phyloP scores from a whole-genome alignment of 1,140 invertebrate species.

The Drosophila sp. region DNA sequence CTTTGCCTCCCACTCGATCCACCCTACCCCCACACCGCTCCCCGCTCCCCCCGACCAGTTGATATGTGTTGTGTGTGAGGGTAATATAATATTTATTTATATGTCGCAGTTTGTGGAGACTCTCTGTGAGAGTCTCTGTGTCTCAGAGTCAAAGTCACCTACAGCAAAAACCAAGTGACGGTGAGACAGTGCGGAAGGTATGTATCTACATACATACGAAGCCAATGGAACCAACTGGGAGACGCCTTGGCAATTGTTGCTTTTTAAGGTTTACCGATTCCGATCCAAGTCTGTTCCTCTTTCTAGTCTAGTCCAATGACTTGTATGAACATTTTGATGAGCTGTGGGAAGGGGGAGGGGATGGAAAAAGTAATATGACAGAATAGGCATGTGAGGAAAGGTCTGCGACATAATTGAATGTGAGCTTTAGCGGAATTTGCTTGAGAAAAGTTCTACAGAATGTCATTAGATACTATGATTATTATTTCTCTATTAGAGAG shows the following conservation, averaged over 20 bases:
- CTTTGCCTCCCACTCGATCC: not conserved
- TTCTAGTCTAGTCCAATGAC: constrained; percentile 47
- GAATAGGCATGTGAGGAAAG: constrained; percentile 14
- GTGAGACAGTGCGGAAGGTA: not conserved
- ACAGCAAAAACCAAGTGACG: constrained; percentile 22
- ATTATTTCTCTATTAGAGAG: no score
- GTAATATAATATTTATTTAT: constrained; percentile 80
- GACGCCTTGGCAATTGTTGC: constrained; percentile 53
- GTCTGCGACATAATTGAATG: constrained; percentile 30
- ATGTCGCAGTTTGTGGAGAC: constrained; percentile 48
- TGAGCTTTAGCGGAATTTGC: not conserved
- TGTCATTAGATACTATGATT: no score
- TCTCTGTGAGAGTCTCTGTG: not conserved
- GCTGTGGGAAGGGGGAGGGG: not conserved
- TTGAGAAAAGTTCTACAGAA: no score
- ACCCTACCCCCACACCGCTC: not conserved
- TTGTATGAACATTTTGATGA: constrained; percentile 33
- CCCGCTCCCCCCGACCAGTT: not conserved
- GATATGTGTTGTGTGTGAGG: constrained; percentile 22
- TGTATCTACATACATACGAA: not conserved
- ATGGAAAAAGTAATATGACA: constrained; percentile 20
- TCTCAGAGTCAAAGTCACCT: constrained; percentile 48
- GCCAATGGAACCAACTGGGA: constrained; percentile 21
- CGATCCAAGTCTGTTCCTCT: constrained; percentile 6
- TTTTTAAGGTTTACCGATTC: constrained; percentile 37